A percentile compares a stretch with the other conserved stretches of the same genome.
phyloP scores from a whole-genome alignment of 2,797 vertebrate genomes.

The Pangasius djambal region DNA sequence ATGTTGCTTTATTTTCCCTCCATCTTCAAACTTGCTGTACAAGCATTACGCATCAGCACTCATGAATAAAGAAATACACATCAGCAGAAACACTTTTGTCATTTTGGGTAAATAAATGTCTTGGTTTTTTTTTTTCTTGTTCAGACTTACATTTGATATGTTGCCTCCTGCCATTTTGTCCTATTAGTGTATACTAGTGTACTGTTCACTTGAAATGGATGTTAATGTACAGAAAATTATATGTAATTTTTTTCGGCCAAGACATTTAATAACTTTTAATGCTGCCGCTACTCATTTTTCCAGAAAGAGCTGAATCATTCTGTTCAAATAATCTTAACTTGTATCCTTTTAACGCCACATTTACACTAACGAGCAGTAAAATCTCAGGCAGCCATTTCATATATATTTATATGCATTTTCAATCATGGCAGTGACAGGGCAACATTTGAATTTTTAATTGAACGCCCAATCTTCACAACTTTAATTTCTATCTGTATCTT shows the following conservation, averaged over 20 bases:
- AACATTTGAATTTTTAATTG: neutral
- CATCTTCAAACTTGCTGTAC: constrained; percentile 27
- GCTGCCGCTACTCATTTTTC: neutral
- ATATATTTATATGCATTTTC: neutral
- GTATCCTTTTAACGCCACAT: neutral
- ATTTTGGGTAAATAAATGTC: neutral
- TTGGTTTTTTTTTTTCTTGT: no score
- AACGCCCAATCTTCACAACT: neutral
- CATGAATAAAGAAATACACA: constrained; percentile 34
- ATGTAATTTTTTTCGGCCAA: neutral
- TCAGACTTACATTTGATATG: neutral
- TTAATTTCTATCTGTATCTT: neutral
- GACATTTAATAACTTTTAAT: neutral
- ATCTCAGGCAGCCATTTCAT: neutral
- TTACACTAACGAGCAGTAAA: neutral
- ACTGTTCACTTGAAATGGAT: neutral
- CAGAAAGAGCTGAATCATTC: neutral
- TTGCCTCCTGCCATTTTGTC: neutral
- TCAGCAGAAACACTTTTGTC: constrained; percentile 18
- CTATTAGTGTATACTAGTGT: neutral
- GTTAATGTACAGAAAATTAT: neutral
- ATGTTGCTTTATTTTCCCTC: constrained; percentile 6
- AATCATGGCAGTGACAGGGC: neutral
- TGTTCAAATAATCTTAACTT: neutral
- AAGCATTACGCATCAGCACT: constrained; percentile 12